Percentiles rank a stretch among this genome's conserved stretches.
Evolutionary conservation across 2,888 invertebrate genomes (phyloP).

Genomic region (Meandrusa payeni): DNA sequence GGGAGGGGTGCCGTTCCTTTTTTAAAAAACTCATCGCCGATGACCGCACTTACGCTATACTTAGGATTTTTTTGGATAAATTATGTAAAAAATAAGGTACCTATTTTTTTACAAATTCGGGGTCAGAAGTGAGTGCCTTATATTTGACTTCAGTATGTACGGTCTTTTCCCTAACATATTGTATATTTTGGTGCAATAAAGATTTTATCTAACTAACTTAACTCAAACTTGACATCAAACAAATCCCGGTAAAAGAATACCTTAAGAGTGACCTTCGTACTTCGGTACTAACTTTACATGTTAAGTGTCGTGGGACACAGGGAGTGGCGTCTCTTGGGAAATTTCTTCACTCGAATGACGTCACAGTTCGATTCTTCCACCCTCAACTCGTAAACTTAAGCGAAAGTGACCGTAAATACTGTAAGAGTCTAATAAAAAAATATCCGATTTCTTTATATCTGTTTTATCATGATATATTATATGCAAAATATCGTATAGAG

Average conservation of each 20-base stretch:
- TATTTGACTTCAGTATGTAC: too few species aligned
- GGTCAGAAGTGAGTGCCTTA: too few species aligned
- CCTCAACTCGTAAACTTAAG: background rate
- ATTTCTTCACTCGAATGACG: background rate
- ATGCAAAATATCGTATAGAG: background rate
- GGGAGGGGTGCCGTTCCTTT: too few species aligned
- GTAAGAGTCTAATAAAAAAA: constrained; percentile 1
- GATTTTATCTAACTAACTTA: too few species aligned
- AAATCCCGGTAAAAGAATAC: background rate
- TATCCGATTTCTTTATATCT: background rate
- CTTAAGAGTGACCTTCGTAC: background rate
- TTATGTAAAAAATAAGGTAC: too few species aligned
- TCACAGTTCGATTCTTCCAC: constrained; percentile 4
- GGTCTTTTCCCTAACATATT: too few species aligned
- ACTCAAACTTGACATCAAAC: too few species aligned
- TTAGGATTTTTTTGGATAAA: too few species aligned
- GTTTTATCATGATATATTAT: background rate
- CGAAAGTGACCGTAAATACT: constrained; percentile 4
- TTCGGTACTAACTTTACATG: constrained; percentile 4
- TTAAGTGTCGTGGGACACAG: constrained; percentile 4
- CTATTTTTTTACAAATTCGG: too few species aligned
- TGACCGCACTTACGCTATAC: too few species aligned
- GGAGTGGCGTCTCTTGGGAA: background rate
- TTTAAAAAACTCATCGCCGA: too few species aligned
- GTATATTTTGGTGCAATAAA: too few species aligned